These are phyloP conservation scores for Chromobotia macracanthus DNA, from an alignment of 2,797 vertebrate genomes.

Conservation along the genomic window DNA sequence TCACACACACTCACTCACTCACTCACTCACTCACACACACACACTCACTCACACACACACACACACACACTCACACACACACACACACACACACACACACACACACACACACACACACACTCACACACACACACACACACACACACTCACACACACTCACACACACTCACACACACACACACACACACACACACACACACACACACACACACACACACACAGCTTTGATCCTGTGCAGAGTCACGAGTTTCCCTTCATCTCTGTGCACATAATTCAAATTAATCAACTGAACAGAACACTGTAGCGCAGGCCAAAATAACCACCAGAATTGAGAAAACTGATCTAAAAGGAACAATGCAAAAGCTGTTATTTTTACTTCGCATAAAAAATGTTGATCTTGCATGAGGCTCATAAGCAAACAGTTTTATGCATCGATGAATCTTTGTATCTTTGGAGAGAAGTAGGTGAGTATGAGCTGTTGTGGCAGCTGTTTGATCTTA, in stretches of 20 bases:
- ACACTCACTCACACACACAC: no score
- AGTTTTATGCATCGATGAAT: neutral
- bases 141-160: neutral
- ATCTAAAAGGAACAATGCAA: slow-evolving; percentile 9
- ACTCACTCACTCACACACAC: neutral
- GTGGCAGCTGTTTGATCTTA: neutral
- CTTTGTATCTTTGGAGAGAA: neutral
- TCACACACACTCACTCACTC: no score
- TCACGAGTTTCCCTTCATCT: slow-evolving; percentile 35
- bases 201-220: neutral
- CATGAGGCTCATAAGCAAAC: slow-evolving; percentile 11
- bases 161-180: neutral
- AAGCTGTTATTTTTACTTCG: slow-evolving; percentile 19
- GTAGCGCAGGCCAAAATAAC: slow-evolving; percentile 24
- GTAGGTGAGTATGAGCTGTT: neutral
- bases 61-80: no score
- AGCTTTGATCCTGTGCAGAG: slow-evolving; percentile 48
- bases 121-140: neutral
- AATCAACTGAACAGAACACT: slow-evolving; percentile 31
- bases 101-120: neutral
- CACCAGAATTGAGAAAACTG: neutral
- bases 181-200: neutral
- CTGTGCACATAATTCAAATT: slow-evolving; percentile 25
- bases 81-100: neutral
- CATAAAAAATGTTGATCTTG: slow-evolving; percentile 34